Base-by-base conservation (phyloP, 1,140 invertebrate species). In the Solen grandis region DNA sequence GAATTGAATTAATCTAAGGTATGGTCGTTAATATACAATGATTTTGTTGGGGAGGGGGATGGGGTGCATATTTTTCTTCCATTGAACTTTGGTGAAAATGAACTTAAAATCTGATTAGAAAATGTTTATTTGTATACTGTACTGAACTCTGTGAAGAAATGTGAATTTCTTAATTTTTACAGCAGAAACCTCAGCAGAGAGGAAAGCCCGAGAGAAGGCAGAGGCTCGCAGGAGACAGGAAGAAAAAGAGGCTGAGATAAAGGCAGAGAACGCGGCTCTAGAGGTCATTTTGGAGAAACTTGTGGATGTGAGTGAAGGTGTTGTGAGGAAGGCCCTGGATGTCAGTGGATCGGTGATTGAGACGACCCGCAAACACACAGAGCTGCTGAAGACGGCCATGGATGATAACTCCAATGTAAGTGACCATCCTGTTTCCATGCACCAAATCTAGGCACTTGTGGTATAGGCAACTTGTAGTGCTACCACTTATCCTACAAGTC, bases 371-470 rank as follows among this genome's bases (percentile, higher is more conserved):
- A 41, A 82, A 19, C 90, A 92, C 66, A 88, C 86, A 41, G 31
- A 88, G 41, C 73, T 89, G 36, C 75, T 92, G 31, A 90, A 90
- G 79, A 86, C 88, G 68, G 91, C 91, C 13, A 89, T 92, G 88
- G 90, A 92, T 75, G 88, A 90, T 22, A 80, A 79, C 25, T 80
- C 84, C 22, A 86, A 89, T 81, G 89, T 92, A 86, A 83, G 81
- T 76, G 36, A 13, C 35, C 16, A n/a, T 57, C 54, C 8, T 33
- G 33, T 66, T 25, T 46, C 50, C 29, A n/a, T n/a, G n/a, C n/a
- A n/a, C n/a, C n/a, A n/a, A n/a, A n/a, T n/a, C 25, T n/a, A n/a
- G n/a, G n/a, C n/a, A n/a, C n/a, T n/a, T n/a, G n/a, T n/a, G n/a
- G n/a, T n/a, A n/a, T n/a, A n/a, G n/a, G n/a, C n/a, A n/a, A n/a